Evolutionary conservation across 2,797 vertebrate species (phyloP).

Genomic region (Enteromius afrohamiltoni): DNA sequence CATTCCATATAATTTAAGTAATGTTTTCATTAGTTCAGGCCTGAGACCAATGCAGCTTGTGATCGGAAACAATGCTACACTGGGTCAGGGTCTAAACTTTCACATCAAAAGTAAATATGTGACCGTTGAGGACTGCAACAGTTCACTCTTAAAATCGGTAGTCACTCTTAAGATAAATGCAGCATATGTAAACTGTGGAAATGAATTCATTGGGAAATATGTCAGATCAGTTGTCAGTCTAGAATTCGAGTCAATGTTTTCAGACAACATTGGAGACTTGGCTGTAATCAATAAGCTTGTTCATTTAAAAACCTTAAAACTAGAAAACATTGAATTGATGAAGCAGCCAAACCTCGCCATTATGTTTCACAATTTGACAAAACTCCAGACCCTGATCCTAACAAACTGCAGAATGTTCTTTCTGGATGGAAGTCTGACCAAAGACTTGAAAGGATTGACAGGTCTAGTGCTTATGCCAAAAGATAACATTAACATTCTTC

Average conservation of each 20-base stretch:
- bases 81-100: background rate
- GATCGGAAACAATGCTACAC: background rate
- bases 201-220: constrained; percentile 42
- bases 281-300: constrained; percentile 35
- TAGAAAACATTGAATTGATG: constrained; percentile 20
- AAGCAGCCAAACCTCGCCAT: constrained; percentile 26
- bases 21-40: constrained; percentile 9
- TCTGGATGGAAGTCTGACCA: constrained; percentile 24
- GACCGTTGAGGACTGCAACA: constrained; percentile 30
- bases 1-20: constrained; percentile 16
- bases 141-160: constrained; percentile 3
- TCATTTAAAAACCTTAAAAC: constrained; percentile 21
- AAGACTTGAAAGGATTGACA: constrained; percentile 21
- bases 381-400: constrained; percentile 6
- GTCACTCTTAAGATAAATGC: constrained; percentile 26
- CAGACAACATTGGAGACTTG: constrained; percentile 15
- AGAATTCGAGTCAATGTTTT: background rate
- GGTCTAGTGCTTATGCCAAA: background rate
- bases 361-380: constrained; percentile 45
- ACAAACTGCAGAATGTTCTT: constrained; percentile 33
- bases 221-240: background rate
- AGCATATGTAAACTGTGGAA: constrained; percentile 1
- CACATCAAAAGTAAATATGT: constrained; percentile 31
- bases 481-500: background rate
- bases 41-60: constrained; percentile 11